Base-by-base conservation (phyloP, 2,888 invertebrate species). In the Melolontha melolontha region DNA sequence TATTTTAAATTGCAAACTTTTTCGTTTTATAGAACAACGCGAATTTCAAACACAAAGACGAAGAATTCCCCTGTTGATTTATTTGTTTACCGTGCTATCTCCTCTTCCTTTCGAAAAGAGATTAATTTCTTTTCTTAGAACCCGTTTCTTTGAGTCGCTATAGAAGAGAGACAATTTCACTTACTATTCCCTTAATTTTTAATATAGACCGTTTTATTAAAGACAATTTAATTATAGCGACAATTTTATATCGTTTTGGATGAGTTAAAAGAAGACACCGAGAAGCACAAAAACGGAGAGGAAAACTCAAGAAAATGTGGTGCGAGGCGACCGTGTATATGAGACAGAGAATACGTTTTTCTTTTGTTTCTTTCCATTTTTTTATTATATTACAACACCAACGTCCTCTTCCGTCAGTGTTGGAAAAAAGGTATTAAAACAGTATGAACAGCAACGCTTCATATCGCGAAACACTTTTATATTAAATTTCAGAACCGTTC, bases 401-500 rank as follows among this genome's bases (percentile, higher is more conserved):
- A 34, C 34, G 34, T 34, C 34, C 8, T 34, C 34, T 6, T 34
- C 10, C 34, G 34, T 10, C 1, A 6, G 34, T 1, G 34, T 34
- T 34, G 34, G 34, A 55, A 52, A 29, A 54, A 55, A 70, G 70
- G 69, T 70, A 75, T 73, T 75, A 74, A 71, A 72, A 70, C 64
- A 66, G 70, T 68, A 72, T 71, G 71, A 73, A 72, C 73, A 44
- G 47, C 44, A 14, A 70, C 55, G 66, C 68, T 68, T 74, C 69
- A 71, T 70, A 72, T 71, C 69, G 73, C 69, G 71, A 72, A 68
- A 67, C 69, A 72, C 47, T 66, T 70, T 71, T 72, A 72, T 67
- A 72, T 72, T 72, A 73, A 72, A 72, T 70, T 72, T 70, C 64
- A 66, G 70, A 72, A 70, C 68, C 71, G 67, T 64, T 55, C 51